A percentile compares a stretch with the other conserved stretches of the same genome.
Conservation (phyloP, 2,888 invertebrate genomes). For the Stenolophus ochropezus region DNA sequence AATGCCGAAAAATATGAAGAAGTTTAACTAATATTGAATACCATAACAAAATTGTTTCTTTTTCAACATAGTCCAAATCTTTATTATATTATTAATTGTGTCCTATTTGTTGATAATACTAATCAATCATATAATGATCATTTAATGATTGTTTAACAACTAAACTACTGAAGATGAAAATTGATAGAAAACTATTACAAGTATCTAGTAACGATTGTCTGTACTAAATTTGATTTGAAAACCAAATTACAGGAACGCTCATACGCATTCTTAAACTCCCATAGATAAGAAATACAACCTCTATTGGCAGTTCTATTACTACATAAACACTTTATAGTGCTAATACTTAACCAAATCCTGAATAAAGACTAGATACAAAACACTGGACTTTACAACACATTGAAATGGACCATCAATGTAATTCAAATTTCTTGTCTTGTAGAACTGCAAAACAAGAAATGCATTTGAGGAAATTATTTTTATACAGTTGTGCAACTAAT, state of each 20-base stretch:
- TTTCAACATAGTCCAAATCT: no score
- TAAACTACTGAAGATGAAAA: background rate
- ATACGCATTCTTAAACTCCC: background rate
- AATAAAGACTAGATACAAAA: background rate
- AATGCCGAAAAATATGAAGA: no score
- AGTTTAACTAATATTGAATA: no score
- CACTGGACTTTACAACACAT: background rate
- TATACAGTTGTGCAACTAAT: no score
- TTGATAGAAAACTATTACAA: background rate
- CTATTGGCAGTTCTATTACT: background rate
- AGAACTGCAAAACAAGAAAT: background rate
- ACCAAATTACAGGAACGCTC: background rate
- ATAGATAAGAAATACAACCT: background rate
- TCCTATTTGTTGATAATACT: background rate
- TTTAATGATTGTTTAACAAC: background rate
- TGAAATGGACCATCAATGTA: slow-evolving; percentile 1
- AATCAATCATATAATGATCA: background rate
- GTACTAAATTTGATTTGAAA: slow-evolving; percentile 11
- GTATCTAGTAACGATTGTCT: slow-evolving; percentile 20
- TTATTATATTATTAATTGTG: background rate
- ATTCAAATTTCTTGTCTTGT: background rate
- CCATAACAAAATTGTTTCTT: no score
- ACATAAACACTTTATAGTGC: background rate
- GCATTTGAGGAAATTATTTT: background rate
- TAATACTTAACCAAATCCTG: background rate